Evolutionary conservation across 2,888 invertebrate genomes (phyloP), one percentile per base, ranked within the genome.

Genomic region (Julus scanicus): DNA sequence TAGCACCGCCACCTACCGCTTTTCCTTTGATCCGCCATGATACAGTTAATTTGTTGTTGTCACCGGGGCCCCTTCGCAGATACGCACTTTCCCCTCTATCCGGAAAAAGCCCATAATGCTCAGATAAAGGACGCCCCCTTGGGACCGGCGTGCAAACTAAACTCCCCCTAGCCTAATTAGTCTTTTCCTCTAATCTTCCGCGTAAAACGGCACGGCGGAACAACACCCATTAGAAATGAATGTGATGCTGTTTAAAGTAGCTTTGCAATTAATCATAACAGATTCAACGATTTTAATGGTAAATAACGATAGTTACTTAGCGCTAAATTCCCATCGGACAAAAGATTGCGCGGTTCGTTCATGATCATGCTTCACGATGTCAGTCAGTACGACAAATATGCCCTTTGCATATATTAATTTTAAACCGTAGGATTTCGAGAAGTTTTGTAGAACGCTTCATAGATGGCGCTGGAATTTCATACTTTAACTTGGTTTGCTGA

Each of bases 111-210:
- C 57, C 57, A 57, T 57, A 57, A 57, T 57, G 57, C 57, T 15
- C 57, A 57, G 57, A 57, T 57, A 57, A 57, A 57, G 57, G 57
- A 57, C 57, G 57, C 53, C 57, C 57, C 57, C n/a, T 57, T 57
- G 57, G 57, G 57, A 57, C 17, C 57, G 17, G 2, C 57, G 57
- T 57, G n/a, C 57, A 57, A 57, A 57, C 57, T 57, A 53, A 5
- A 57, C 57, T 57, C 57, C 57, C 57, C 57, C 15, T 57, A 15
- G 57, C 57, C 57, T 57, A 57, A 57, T 57, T 57, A 57, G 57
- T 57, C 57, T 53, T 57, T 57, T 57, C 57, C 57, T 57, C 57
- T 57, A 57, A 57, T 57, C 57, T 57, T 57, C 17, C 15, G 57
- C 57, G 57, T 5, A 17, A 15, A 57, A 57, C 2, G 57, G 3